These are phyloP conservation scores for Leucophora obtusa DNA, from an alignment of 2,888 invertebrate genomes.

Conservation along the genomic window DNA sequence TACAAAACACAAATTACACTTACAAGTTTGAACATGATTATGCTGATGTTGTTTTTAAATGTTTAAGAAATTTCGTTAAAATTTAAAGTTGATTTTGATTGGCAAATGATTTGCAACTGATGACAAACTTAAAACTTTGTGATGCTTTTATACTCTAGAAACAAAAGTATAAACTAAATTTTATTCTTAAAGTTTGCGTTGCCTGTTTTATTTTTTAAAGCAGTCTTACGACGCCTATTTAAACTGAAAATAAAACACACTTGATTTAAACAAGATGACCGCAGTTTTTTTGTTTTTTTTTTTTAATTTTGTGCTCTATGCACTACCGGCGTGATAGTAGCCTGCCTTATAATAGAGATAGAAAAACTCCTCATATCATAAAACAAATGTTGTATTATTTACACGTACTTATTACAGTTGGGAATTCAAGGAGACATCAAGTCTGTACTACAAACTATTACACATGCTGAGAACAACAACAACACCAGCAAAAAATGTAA, in stretches of 20 bases:
- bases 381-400: not conserved
- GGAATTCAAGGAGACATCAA: constrained; percentile 55
- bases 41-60: constrained; percentile 40
- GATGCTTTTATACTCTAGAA: constrained; percentile 71
- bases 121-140: constrained; percentile 65
- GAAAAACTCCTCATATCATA: not conserved
- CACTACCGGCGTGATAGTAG: constrained; percentile 52
- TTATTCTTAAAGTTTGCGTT: constrained; percentile 27
- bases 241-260: constrained; percentile 5
- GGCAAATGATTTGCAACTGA: constrained; percentile 71
- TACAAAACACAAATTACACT: constrained; percentile 65
- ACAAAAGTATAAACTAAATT: constrained; percentile 15
- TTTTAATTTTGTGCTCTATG: not conserved
- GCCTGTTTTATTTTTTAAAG: not conserved
- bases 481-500: not conserved
- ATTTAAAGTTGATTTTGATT: constrained; percentile 55
- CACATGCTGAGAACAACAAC: constrained; percentile 17
- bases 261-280: constrained; percentile 65
- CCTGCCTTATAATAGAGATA: constrained; percentile 40
- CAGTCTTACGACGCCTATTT: constrained; percentile 53
- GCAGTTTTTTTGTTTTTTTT: constrained; percentile 49
- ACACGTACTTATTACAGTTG: not conserved
- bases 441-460: constrained; percentile 33
- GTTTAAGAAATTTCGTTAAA: constrained; percentile 26
- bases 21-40: constrained; percentile 78